Evolutionary conservation across 1,140 invertebrate species (phyloP).

Genomic region (Cheumatopsyche charites): DNA sequence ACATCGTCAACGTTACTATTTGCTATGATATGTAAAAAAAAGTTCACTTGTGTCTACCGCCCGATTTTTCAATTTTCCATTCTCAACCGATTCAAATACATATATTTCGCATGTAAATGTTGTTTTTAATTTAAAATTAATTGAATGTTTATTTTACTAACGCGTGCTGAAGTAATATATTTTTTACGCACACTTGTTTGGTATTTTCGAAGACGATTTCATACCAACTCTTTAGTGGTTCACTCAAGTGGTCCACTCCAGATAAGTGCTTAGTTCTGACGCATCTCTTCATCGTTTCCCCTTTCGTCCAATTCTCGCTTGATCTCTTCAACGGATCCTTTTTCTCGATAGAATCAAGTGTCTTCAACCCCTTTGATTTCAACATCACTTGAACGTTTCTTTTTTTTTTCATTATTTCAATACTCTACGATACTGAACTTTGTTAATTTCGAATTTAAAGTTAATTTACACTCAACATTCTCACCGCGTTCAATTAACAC

Average conservation of each 20-base stretch:
- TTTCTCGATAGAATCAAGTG: slow-evolving; percentile 22
- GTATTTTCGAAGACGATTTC: slow-evolving; percentile 20
- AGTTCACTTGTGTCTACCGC: too few species aligned
- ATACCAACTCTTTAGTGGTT: slow-evolving; percentile 39
- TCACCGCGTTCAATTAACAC: slow-evolving; percentile 19
- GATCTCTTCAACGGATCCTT: slow-evolving; percentile 28
- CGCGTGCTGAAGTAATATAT: slow-evolving; percentile 6
- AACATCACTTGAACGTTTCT: not conserved
- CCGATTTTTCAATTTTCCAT: too few species aligned
- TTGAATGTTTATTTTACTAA: slow-evolving; percentile 9
- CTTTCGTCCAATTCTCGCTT: slow-evolving; percentile 1
- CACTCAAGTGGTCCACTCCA: slow-evolving; percentile 39
- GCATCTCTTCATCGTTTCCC: slow-evolving; percentile 33
- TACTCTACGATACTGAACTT: not conserved
- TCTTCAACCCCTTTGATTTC: slow-evolving; percentile 23
- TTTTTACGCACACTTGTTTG: not conserved
- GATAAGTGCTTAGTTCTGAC: slow-evolving; percentile 36
- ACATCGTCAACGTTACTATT: not conserved
- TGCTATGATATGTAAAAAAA: not conserved
- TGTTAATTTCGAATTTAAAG: not conserved
- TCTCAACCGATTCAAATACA: too few species aligned
- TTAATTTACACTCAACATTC: slow-evolving; percentile 1
- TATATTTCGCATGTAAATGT: too few species aligned
- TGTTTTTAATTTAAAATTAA: not conserved
- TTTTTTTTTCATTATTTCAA: not conserved